Base-by-base conservation (phyloP, 2,888 invertebrate species). In the Scaptomyza polygonia region DNA sequence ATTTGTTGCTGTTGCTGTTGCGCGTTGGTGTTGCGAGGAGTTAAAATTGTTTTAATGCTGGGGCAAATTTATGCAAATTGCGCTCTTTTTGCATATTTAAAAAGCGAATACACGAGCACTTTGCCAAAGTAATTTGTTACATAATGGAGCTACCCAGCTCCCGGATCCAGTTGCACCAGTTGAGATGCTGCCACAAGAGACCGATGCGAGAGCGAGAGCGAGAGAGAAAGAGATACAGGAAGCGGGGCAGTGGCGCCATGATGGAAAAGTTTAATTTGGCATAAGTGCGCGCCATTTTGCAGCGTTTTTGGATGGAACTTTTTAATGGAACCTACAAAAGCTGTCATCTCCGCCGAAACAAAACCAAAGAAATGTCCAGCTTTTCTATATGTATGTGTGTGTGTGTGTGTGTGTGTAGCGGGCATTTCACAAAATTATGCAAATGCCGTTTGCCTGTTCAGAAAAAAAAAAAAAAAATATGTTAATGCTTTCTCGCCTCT, bases 71-170 rank as follows among this genome's bases (percentile, higher is more conserved):
- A 91, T 91, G 91, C 84, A 91, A 91, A 91, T 91, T 91, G 91
- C 81, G 88, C 88, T 91, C 91, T 91, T 91, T 91, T 90, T 91
- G 91, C 90, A 91, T 91, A 91, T 91, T 91, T 90, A 91, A 91
- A 90, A 89, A 90, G 91, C 90, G 90, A 89, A 85, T 91, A 88
- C 88, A 90, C 86, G 90, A 90, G 90, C 90, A 89, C 90, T 90
- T 90, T 90, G 84, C 80, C 83, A 88, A 89, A 87, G 89, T 89
- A 89, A 89, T 89, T 89, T 89, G 88, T 88, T 83, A 88, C 83
- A 88, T 88, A 87, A 88, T 82, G 87, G 74, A 70, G 61, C 72
- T 55, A n/a, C n/a, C 21, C 71, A 62, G 59, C 45, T 51, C 55
- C 67, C 58, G 52, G 30, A 14, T 29, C 45, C 40, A 36, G 34